Conservation (phyloP, 2,797 vertebrate species). For the Enteromius paludinosus region DNA sequence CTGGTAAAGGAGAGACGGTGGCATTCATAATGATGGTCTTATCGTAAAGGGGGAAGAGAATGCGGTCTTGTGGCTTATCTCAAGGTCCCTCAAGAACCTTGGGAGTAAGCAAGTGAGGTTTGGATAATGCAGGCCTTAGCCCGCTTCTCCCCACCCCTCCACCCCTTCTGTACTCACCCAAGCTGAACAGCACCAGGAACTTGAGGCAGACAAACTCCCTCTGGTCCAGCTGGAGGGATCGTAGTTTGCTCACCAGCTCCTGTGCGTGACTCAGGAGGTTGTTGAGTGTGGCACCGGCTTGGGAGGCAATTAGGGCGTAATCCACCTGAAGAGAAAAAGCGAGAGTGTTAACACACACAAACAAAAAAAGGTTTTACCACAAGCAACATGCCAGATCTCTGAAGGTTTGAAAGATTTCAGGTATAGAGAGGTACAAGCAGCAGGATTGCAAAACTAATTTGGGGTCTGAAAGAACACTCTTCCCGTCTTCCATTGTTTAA, state of each 20-base stretch:
- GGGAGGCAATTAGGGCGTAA: conserved; percentile 89
- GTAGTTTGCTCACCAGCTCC: conserved; percentile 92
- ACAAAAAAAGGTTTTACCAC: conserved; percentile 28
- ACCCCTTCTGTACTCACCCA: conserved; percentile 82
- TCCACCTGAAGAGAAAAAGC: conserved; percentile 86
- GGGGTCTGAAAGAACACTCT: background rate
- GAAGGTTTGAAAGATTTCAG: conserved; percentile 3
- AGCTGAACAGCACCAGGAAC: conserved; percentile 97
- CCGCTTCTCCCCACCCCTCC: conserved; percentile 32
- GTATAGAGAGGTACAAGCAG: background rate
- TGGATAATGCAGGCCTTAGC: conserved; percentile 34
- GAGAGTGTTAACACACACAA: conserved; percentile 29
- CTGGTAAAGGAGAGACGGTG: background rate
- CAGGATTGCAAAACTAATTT: background rate
- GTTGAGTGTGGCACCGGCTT: conserved; percentile 94
- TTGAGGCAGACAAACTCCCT: conserved; percentile 99
- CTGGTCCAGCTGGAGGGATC: conserved; percentile 94
- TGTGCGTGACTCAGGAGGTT: conserved; percentile 95
- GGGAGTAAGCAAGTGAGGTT: conserved; percentile 42
- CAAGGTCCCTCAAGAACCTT: conserved; percentile 61
- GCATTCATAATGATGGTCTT: conserved; percentile 49
- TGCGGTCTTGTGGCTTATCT: conserved; percentile 45
- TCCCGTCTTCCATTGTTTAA: background rate
- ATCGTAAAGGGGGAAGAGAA: conserved; percentile 35
- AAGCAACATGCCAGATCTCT: conserved; percentile 23